A percentile compares a stretch with the other conserved stretches of the same genome.
Evolutionary conservation across 2,797 vertebrate genomes (phyloP).

Genomic region (Tamandua tetradactyla): DNA sequence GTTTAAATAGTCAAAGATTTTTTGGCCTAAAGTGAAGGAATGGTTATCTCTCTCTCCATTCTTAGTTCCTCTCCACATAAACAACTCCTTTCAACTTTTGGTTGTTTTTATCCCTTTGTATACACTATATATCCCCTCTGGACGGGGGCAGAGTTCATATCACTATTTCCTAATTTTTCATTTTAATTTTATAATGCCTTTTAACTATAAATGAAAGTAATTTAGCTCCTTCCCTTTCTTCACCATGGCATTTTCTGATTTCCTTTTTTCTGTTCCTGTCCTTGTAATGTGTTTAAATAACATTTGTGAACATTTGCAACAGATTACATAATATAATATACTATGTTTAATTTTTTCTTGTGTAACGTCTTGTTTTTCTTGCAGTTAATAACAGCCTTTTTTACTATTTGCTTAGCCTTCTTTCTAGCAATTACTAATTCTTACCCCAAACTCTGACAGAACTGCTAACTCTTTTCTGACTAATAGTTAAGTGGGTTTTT

Average conservation of each 20-base stretch:
- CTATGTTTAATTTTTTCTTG: not conserved
- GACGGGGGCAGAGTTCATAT: too few species aligned
- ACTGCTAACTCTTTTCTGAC: not conserved
- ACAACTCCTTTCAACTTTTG: not conserved
- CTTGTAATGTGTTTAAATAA: not conserved
- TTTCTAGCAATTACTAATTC: slow-evolving; percentile 3
- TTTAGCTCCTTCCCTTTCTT: not conserved
- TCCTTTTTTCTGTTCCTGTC: not conserved
- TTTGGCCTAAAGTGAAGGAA: not conserved
- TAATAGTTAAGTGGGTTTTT: not conserved
- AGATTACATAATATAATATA: not conserved
- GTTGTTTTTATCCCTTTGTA: not conserved
- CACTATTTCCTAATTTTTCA: not conserved
- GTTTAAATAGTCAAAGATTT: not conserved
- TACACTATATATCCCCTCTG: too few species aligned
- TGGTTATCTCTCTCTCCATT: not conserved
- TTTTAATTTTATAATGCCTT: slow-evolving; percentile 30
- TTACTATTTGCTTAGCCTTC: not conserved
- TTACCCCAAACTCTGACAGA: not conserved
- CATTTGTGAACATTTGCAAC: not conserved
- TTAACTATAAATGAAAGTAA: not conserved
- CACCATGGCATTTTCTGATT: not conserved
- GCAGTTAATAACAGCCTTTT: not conserved
- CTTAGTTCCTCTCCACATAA: not conserved
- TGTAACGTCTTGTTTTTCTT: not conserved